Percentiles rank a stretch among this genome's conserved stretches.
Conservation (phyloP, 35 echinoderm and acorn worm species). For the Eucidaris tribuloides region DNA sequence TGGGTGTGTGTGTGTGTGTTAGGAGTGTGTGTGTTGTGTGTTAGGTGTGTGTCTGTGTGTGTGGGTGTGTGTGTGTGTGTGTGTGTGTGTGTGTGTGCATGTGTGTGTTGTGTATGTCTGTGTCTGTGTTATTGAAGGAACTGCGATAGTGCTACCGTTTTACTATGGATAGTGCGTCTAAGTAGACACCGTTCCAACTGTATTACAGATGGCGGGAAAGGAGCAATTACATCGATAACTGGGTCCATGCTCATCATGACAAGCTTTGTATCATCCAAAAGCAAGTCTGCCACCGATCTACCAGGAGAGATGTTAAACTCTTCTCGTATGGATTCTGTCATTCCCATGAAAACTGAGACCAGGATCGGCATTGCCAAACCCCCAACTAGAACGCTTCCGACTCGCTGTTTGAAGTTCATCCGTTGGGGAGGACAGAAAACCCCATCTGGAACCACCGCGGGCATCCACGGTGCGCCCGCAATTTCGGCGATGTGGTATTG, state of each 20-base stretch:
- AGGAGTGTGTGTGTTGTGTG: too few species aligned
- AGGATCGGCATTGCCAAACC: too few species aligned
- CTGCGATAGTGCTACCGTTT: too few species aligned
- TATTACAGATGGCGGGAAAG: constrained; percentile 33
- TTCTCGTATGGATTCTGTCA: not conserved
- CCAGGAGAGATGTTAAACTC: not conserved
- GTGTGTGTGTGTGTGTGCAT: too few species aligned
- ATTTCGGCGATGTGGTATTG: constrained; percentile 3
- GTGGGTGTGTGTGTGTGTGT: too few species aligned
- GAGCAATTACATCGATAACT: constrained; percentile 31
- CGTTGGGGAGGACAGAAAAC: not conserved
- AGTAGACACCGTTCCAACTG: too few species aligned
- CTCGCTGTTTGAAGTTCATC: constrained; percentile 9
- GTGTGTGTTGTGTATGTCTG: too few species aligned
- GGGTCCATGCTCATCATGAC: constrained; percentile 32
- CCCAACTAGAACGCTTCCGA: not conserved
- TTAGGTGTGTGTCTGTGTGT: too few species aligned
- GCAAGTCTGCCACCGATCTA: not conserved
- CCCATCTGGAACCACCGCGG: not conserved
- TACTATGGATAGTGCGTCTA: too few species aligned
- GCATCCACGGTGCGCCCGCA: not conserved
- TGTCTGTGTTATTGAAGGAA: not conserved
- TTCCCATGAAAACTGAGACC: too few species aligned
- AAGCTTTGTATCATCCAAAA: not conserved
- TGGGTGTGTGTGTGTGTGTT: too few species aligned